These are phyloP conservation scores for Sander vitreus DNA, from an alignment of 2,113 vertebrate genomes.

Conservation along the genomic window DNA sequence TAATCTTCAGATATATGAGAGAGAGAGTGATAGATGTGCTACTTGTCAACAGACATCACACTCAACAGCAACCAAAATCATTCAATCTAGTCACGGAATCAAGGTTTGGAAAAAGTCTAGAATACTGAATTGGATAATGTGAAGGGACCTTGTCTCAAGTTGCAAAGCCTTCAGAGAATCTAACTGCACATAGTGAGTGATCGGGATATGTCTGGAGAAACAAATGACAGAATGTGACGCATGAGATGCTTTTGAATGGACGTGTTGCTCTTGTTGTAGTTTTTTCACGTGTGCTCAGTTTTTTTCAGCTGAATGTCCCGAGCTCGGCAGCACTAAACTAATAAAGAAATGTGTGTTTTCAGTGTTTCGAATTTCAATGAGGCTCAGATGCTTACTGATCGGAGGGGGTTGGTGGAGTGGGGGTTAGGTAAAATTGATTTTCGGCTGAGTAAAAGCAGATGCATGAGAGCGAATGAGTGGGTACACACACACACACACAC, in stretches of 20 bases:
- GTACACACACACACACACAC: slow-evolving; percentile 20
- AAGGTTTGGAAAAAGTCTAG: slow-evolving; percentile 4
- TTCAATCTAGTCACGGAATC: slow-evolving; percentile 1
- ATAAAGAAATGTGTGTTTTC: slow-evolving; percentile 71
- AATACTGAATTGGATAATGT: slow-evolving; percentile 5
- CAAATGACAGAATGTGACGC: neutral
- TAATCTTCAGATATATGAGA: neutral
- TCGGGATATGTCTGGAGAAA: neutral
- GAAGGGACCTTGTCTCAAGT: neutral
- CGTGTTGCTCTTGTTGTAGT: neutral
- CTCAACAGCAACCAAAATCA: neutral
- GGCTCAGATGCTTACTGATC: slow-evolving; percentile 51
- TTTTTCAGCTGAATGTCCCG: slow-evolving; percentile 33
- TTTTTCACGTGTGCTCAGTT: slow-evolving; percentile 31
- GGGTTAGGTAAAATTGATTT: slow-evolving; percentile 75
- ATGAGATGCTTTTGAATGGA: neutral
- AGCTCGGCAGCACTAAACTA: slow-evolving; percentile 57
- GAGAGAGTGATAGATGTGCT: neutral
- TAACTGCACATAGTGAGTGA: neutral
- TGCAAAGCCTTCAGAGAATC: neutral
- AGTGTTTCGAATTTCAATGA: slow-evolving; percentile 75
- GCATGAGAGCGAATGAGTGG: slow-evolving; percentile 44
- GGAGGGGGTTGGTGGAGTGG: slow-evolving; percentile 4
- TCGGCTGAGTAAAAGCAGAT: slow-evolving; percentile 72
- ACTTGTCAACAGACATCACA: neutral